Evolutionary conservation across 2,888 invertebrate species (phyloP).

Genomic region (Dorcus parallelipipedus): DNA sequence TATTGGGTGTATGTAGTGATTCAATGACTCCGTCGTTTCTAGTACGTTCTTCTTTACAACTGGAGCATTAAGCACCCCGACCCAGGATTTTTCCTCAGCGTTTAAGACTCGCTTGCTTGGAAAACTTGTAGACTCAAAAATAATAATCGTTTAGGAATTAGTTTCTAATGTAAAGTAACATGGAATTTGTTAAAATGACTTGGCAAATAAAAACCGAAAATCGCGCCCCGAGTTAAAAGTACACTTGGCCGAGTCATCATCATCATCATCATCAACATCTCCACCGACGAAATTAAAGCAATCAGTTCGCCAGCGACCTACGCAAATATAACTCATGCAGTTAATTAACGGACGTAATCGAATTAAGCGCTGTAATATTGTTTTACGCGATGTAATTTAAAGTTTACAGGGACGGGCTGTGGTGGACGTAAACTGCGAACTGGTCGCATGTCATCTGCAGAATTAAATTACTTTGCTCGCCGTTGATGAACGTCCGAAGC

Average conservation of each 20-base stretch:
- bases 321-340: neutral
- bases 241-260: too few species aligned
- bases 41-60: neutral
- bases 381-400: constrained; percentile 1
- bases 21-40: neutral
- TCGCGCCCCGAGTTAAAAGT: too few species aligned
- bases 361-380: neutral
- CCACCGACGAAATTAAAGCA: too few species aligned
- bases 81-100: too few species aligned
- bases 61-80: neutral
- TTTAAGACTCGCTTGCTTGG: too few species aligned
- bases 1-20: neutral
- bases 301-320: neutral
- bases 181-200: too few species aligned
- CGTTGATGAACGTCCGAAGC: neutral
- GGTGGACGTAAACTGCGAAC: neutral
- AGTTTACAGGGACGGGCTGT: neutral
- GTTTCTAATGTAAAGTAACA: too few species aligned
- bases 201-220: too few species aligned
- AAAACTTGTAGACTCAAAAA: too few species aligned
- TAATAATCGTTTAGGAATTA: too few species aligned
- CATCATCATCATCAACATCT: too few species aligned
- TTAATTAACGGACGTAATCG: constrained; percentile 1
- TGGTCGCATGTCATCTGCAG: constrained; percentile 1
- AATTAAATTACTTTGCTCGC: constrained; percentile 1